Conservation (phyloP, 2,797 vertebrate genomes). For the Microtus californicus region DNA sequence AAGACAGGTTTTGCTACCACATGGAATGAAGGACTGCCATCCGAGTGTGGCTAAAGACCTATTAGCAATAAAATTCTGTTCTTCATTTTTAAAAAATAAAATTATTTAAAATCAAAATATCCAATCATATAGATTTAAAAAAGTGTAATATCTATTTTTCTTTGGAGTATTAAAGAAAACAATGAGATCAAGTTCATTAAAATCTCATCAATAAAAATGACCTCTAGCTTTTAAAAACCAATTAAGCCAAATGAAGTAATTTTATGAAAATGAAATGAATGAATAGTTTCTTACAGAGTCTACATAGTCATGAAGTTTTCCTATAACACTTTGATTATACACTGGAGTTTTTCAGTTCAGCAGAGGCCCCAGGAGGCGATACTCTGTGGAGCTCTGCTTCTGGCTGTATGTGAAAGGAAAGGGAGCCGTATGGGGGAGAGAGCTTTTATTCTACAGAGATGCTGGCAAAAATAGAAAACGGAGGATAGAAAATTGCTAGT, state of each 20-base stretch:
- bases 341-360: conserved; percentile 37
- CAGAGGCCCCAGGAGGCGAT: background rate
- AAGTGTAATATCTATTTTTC: background rate
- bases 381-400: conserved; percentile 27
- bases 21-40: background rate
- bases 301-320: background rate
- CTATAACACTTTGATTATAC: conserved; percentile 7
- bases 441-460: conserved; percentile 66
- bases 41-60: background rate
- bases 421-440: conserved; percentile 57
- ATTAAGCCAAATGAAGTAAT: conserved; percentile 24
- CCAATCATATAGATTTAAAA: background rate
- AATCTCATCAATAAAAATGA: conserved; percentile 10
- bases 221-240: conserved; percentile 5
- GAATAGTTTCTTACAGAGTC: background rate
- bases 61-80: background rate
- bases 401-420: conserved; percentile 60
- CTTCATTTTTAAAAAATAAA: conserved; percentile 20
- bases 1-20: background rate
- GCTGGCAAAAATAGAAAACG: conserved; percentile 76
- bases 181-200: background rate
- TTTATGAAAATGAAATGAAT: conserved; percentile 26
- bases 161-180: conserved; percentile 42
- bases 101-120: background rate
- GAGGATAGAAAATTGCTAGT: conserved; percentile 79